These are phyloP conservation scores for Drosophila bunnanda DNA, from an alignment of 2,888 invertebrate genomes.

Conservation along the genomic window DNA sequence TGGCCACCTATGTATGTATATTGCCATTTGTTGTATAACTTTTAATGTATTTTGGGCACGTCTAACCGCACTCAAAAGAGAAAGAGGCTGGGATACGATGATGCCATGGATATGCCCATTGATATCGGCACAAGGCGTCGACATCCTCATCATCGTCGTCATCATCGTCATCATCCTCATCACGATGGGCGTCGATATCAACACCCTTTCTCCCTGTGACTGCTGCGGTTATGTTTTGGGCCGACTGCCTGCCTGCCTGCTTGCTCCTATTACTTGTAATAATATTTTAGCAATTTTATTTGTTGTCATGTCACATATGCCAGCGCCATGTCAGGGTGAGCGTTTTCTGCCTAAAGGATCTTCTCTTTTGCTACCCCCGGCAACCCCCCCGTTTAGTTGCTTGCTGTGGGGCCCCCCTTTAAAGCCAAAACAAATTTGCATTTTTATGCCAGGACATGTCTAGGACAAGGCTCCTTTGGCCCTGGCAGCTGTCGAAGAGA, in stretches of 20 bases:
- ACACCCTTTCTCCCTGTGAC: conserved; percentile 58
- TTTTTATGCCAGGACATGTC: conserved; percentile 66
- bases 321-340: conserved; percentile 51
- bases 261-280: conserved; percentile 75
- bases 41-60: conserved; percentile 79
- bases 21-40: conserved; percentile 58
- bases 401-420: conserved; percentile 30
- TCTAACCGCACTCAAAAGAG: conserved; percentile 57
- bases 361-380: background rate
- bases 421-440: conserved; percentile 68
- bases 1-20: conserved; percentile 18
- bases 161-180: conserved; percentile 31
- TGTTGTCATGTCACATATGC: conserved; percentile 76
- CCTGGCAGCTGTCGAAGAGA: conserved; percentile 67
- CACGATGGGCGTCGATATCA: conserved; percentile 65
- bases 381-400: background rate
- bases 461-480: conserved; percentile 33
- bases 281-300: conserved; percentile 75
- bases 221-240: conserved; percentile 49
- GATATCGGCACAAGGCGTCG: conserved; percentile 60
- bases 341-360: conserved; percentile 6
- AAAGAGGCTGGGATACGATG: conserved; percentile 17
- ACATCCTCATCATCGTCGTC: conserved; percentile 48
- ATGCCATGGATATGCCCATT: conserved; percentile 73
- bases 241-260: conserved; percentile 5